Base-by-base conservation (phyloP, 2,113 vertebrate genomes). In the Apteryx mantelli region DNA sequence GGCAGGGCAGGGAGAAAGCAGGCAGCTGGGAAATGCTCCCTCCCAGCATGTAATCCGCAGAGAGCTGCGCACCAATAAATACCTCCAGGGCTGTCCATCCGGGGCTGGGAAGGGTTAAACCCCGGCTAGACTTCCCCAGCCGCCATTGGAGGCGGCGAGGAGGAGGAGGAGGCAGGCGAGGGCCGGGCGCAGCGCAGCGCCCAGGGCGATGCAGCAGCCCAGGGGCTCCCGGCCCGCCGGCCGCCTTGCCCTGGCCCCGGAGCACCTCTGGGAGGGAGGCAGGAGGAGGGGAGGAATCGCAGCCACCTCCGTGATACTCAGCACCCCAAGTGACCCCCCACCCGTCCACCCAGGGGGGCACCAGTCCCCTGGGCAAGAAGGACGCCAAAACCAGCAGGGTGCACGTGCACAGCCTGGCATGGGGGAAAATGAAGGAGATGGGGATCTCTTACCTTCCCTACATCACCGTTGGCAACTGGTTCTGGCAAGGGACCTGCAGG, bases 401-500 rank as follows among this genome's bases (percentile, higher is more conserved):
- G 26, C 11, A 22, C 44, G 56, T 7, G 21, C 34, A 53, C 52
- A 40, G 56, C 60, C 11, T 4, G 24, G 55, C 15, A 58, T 0
- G 26, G 24, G 40, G 5, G 32, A 36, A 44, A 82, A 69, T 46
- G 64, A 60, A 86, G 88, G 48, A 22, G 11, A 78, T 0, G 1
- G 93, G 26, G 42, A 9, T 74, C 63, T 88, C 95, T 98, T 98
- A 99, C 99, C 99, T 99, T 99, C 94, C 98, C 99, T 82, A 98
- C 91, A 50, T 98, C 98, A 10, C 99, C 99, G 44, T 99, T 99
- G 85, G 98, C 86, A 63, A 98, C 93, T 40, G 98, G 98, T 89
- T 99, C 98, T 82, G 99, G 99, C 91, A 99, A 96, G 73, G 98
- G 98, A 98, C 99, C 99, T 99, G 97, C 19, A 18, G 86, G 53